phyloP scores from a whole-genome alignment of 2,113 vertebrate species.

The Hyla sarda region DNA sequence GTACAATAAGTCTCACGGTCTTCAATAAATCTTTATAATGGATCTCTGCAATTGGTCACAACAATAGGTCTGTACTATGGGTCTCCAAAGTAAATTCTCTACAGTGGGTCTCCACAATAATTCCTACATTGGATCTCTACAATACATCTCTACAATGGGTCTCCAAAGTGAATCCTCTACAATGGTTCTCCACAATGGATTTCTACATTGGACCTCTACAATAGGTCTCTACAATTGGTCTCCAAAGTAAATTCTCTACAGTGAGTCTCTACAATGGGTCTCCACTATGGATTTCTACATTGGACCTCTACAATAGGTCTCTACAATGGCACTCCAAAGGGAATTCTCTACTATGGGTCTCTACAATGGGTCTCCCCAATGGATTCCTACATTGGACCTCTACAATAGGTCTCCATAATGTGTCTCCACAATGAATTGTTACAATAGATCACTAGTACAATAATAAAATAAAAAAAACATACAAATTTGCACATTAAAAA shows the following conservation, averaged over 20 bases:
- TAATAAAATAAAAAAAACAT: not conserved
- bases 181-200: not conserved
- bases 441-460: not conserved
- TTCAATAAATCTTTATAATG: no score
- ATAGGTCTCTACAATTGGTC: not conserved
- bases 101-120: not conserved
- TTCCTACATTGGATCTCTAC: not conserved
- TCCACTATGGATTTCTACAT: not conserved
- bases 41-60: no score
- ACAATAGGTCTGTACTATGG: not conserved
- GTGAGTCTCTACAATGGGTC: not conserved
- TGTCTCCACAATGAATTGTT: not conserved
- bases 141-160: not conserved
- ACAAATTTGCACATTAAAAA: no score
- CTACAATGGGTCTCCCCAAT: not conserved
- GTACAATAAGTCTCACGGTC: no score
- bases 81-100: not conserved
- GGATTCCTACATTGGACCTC: not conserved
- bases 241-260: no score
- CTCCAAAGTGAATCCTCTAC: not conserved
- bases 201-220: not conserved
- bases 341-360: not conserved
- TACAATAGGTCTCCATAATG: not conserved
- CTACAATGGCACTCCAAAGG: no score
- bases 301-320: not conserved